A percentile compares a stretch with the other conserved stretches of the same genome.
Evolutionary conservation across 2,888 invertebrate species (phyloP).

Genomic region (Pammene fasciana): DNA sequence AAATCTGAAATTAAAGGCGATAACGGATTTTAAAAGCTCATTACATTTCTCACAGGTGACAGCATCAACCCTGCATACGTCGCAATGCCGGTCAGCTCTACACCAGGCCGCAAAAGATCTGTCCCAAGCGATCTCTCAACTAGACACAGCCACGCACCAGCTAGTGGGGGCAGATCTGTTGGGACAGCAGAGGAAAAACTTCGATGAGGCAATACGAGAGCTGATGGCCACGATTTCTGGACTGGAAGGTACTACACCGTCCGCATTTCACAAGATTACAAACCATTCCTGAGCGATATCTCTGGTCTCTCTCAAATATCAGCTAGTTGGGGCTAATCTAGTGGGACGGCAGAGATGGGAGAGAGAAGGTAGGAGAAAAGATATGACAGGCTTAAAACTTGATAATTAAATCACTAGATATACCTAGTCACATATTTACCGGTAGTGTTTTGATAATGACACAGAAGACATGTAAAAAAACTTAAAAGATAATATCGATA

Average conservation of each 20-base stretch:
- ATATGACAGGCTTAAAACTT: too few relatives aligned
- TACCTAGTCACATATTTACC: too few relatives aligned
- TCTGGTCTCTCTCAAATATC: too few relatives aligned
- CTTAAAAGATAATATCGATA: too few relatives aligned
- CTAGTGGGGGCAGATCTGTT: constrained; percentile 13
- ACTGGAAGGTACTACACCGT: neutral
- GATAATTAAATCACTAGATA: too few relatives aligned
- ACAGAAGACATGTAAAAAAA: too few relatives aligned
- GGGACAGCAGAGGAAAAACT: constrained; percentile 14
- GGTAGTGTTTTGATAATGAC: too few relatives aligned
- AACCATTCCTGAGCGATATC: too few relatives aligned
- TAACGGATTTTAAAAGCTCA: neutral
- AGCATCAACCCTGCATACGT: constrained; percentile 13
- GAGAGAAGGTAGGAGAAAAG: too few relatives aligned
- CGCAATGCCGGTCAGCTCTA: constrained; percentile 19
- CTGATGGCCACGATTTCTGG: constrained; percentile 27
- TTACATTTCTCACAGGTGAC: constrained; percentile 21
- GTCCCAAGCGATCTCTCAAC: constrained; percentile 16
- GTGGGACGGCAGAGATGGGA: too few relatives aligned
- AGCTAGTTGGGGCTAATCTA: too few relatives aligned
- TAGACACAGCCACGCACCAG: constrained; percentile 22
- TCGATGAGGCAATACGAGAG: constrained; percentile 23
- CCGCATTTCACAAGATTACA: too few relatives aligned
- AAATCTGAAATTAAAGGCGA: neutral
- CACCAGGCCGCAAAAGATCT: constrained; percentile 24